Conservation (phyloP, 1,140 invertebrate species). For the Macrostomum lignano region DNA sequence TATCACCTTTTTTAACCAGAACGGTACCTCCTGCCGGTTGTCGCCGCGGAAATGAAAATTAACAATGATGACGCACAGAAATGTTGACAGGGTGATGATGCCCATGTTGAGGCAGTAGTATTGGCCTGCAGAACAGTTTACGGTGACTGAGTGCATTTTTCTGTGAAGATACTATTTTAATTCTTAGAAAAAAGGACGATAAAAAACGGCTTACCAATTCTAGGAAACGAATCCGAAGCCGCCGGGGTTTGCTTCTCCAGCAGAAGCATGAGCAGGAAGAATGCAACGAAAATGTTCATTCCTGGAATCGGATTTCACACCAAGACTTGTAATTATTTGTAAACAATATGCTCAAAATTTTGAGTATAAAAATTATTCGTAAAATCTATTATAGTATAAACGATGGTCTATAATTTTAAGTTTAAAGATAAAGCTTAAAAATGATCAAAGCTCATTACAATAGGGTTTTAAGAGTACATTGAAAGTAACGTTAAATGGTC, state of each 20-base stretch:
- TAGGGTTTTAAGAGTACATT: too few species aligned
- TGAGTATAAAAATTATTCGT: too few species aligned
- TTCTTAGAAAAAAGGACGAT: background rate
- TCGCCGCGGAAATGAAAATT: slow-evolving; percentile 5
- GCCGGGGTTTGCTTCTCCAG: slow-evolving; percentile 7
- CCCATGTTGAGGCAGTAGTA: slow-evolving; percentile 29
- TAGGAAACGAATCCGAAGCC: slow-evolving; percentile 6
- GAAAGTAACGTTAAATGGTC: too few species aligned
- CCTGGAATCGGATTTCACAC: background rate
- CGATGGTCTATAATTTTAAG: too few species aligned
- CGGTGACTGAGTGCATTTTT: too few species aligned
- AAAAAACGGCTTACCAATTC: slow-evolving; percentile 6
- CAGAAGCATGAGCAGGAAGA: slow-evolving; percentile 10
- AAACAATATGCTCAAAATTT: background rate
- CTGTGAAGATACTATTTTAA: too few species aligned
- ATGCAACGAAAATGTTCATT: slow-evolving; percentile 10
- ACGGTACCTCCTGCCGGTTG: slow-evolving; percentile 3
- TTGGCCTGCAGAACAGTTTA: too few species aligned
- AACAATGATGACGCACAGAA: slow-evolving; percentile 16
- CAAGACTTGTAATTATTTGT: background rate
- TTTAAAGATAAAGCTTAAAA: too few species aligned
- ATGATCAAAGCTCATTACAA: too few species aligned
- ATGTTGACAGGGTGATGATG: slow-evolving; percentile 26
- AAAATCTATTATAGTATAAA: too few species aligned
- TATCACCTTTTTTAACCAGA: slow-evolving; percentile 3